Conservation (phyloP, 2,113 vertebrate species). For the Tichodroma muraria region DNA sequence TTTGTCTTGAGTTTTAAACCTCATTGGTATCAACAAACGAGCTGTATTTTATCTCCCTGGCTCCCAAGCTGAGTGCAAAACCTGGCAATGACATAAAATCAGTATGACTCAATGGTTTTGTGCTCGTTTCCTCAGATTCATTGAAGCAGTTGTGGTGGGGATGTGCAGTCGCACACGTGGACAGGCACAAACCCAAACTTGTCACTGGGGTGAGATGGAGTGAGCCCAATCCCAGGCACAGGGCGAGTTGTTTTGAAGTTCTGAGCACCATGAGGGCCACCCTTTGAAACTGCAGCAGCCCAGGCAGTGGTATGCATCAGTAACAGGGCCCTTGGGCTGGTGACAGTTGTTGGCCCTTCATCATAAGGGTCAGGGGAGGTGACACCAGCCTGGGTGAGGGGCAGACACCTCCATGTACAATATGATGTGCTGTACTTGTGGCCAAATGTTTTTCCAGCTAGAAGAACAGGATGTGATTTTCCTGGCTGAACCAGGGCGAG, state of each 20-base stretch:
- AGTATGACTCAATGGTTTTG: background rate
- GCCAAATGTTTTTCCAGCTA: background rate
- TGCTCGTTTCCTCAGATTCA: background rate
- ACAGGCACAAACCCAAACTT: background rate
- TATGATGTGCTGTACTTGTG: background rate
- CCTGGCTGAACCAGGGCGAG: background rate
- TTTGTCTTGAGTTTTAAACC: background rate
- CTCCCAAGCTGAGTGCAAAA: background rate
- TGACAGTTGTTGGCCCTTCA: background rate
- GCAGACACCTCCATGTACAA: background rate
- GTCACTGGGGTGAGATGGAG: background rate
- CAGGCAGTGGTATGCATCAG: rapidly evolving
- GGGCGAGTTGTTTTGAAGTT: background rate
- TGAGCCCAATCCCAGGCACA: background rate
- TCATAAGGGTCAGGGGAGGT: background rate
- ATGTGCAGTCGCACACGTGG: rapidly evolving
- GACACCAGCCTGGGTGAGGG: background rate
- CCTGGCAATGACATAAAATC: background rate
- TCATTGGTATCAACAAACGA: background rate
- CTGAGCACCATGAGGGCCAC: background rate
- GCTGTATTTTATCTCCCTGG: background rate
- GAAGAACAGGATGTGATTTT: conserved; percentile 16
- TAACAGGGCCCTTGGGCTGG: background rate
- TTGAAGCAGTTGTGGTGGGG: background rate
- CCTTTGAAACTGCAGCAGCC: background rate